Evolutionary conservation across 2,113 vertebrate species (phyloP), one percentile per base, ranked within the genome.

Genomic region (Dasyornis broadbenti): DNA sequence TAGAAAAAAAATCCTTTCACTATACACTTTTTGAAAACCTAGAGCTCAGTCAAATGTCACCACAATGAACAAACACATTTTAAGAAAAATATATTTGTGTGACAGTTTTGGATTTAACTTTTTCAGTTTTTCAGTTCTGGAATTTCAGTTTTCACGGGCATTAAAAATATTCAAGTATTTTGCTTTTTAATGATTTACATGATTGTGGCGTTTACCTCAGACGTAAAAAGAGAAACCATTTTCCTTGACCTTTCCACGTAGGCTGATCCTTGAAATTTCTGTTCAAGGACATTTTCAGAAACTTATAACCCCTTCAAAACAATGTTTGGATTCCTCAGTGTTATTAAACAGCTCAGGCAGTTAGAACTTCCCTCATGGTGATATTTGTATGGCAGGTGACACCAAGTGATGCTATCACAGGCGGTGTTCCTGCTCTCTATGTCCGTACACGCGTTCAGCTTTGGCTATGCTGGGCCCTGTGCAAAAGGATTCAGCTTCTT

Each of bases 401-500:
- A 57, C 28, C 10, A 40, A 60, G 26, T 2, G 20, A 6, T 56
- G 35, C n/a, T 59, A 2, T 50, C 57, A 18, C 50, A 49, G 7
- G 11, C 11, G 23, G 26, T 0, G 15, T 4, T 77, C 21, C 35
- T 5, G 5, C 59, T 63, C 37, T 20, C 65, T 15, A 7, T 19
- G 28, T 31, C 4, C 0, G 0, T 9, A 7, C 9, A 11, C 8
- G 10, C 2, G 8, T 33, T 47, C 52, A 68, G 47, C 39, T 72
- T 59, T 63, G 39, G 39, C 26, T 60, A 5, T 20, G 27, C 3
- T 57, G 91, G 39, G 8, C 12, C 59, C 70, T 50, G 1, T 28
- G n/a, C 13, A 53, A 73, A 70, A 79, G 19, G 4, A 49, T 26
- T 28, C 27, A 54, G 3, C 30, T 75, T 64, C 23, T 37, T 24